A percentile compares a stretch with the other conserved stretches of the same genome.
These are phyloP conservation scores for Nyctibius bracteatus DNA, from an alignment of 2,113 vertebrate species.

Conservation along the genomic window DNA sequence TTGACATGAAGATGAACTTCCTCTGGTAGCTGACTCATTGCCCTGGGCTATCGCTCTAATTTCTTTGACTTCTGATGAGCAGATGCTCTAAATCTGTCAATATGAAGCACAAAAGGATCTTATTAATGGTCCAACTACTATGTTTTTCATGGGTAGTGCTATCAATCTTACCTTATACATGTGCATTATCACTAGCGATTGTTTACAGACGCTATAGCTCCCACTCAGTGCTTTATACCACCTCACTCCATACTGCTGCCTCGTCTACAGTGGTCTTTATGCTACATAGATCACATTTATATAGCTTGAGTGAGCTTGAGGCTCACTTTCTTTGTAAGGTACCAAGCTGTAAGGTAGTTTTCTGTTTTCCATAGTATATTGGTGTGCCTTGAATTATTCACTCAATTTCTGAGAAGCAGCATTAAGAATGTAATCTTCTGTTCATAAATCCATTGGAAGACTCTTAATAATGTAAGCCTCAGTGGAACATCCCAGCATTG, in stretches of 20 bases:
- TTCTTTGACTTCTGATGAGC: conserved; percentile 13
- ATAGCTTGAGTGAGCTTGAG: background rate
- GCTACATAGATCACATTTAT: background rate
- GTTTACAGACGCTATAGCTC: background rate
- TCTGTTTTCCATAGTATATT: background rate
- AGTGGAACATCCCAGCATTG: conserved; percentile 25
- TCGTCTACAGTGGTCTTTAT: background rate
- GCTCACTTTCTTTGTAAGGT: background rate
- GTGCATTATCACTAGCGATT: background rate
- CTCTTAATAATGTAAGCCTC: conserved; percentile 52
- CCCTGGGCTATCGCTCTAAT: background rate
- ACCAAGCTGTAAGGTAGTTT: background rate
- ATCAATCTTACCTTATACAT: background rate
- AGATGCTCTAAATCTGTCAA: conserved; percentile 16
- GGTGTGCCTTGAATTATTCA: conserved; percentile 45
- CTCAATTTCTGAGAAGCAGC: conserved; percentile 42
- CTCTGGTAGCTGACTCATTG: background rate
- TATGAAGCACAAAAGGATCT: background rate
- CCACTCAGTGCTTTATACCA: background rate
- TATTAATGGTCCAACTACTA: background rate
- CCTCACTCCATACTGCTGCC: background rate
- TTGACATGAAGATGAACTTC: background rate
- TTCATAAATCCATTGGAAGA: conserved; percentile 60
- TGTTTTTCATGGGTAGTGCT: background rate
- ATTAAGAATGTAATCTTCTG: conserved; percentile 52